These are phyloP conservation scores for Channa striata DNA, from an alignment of 2,797 vertebrate genomes.

Conservation along the genomic window DNA sequence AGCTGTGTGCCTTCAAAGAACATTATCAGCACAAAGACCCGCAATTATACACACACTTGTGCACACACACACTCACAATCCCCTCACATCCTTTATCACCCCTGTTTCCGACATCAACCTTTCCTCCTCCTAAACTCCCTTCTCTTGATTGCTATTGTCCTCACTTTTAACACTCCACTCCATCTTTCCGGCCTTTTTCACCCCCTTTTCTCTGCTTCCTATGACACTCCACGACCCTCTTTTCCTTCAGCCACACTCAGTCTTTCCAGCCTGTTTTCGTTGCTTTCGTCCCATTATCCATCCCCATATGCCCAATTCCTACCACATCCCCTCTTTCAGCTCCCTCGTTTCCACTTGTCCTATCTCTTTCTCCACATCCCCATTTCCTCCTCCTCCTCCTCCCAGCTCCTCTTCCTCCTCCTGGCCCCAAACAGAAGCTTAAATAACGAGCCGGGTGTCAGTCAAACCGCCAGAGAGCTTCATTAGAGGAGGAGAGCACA, in stretches of 20 bases:
- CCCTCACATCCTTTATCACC: conserved; percentile 58
- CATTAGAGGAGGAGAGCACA: conserved; percentile 77
- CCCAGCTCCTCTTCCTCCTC: conserved; percentile 46
- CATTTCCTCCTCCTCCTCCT: conserved; percentile 10
- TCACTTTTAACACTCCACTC: conserved; percentile 6
- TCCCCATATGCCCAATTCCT: conserved; percentile 27
- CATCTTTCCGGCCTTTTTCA: neutral
- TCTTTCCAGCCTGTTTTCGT: conserved; percentile 30
- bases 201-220: neutral
- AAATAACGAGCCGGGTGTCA: conserved; percentile 79
- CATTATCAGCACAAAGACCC: conserved; percentile 85
- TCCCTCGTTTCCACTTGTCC: conserved; percentile 46
- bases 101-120: conserved; percentile 54
- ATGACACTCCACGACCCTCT: conserved; percentile 44
- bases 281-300: conserved; percentile 44
- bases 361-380: neutral
- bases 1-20: conserved; percentile 83
- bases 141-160: conserved; percentile 38
- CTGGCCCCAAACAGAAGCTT: conserved; percentile 64
- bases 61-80: conserved; percentile 31
- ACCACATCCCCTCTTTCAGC: conserved; percentile 16
- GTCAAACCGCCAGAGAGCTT: conserved; percentile 80
- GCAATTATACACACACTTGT: conserved; percentile 71
- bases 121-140: conserved; percentile 41
- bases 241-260: conserved; percentile 26